phyloP scores from a whole-genome alignment of 2,113 vertebrate species.

The Trematocara zebra region DNA sequence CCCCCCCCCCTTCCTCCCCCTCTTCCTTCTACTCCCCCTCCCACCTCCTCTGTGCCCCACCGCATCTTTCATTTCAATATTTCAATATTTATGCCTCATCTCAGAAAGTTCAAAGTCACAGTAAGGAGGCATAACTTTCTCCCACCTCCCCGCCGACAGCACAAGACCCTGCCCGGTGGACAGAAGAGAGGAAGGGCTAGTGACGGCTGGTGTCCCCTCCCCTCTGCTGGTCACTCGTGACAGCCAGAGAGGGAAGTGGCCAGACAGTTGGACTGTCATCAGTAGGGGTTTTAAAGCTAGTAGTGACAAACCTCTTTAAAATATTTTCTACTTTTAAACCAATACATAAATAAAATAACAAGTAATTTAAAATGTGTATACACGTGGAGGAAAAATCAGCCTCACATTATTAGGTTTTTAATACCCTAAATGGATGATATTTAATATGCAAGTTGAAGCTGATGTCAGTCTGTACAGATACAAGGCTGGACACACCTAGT shows the following conservation, averaged over 20 bases:
- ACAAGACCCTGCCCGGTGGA: slow-evolving; percentile 45
- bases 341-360: neutral
- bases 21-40: slow-evolving; percentile 59
- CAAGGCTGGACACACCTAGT: neutral
- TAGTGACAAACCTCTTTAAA: neutral
- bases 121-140: slow-evolving; percentile 84
- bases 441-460: neutral
- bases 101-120: slow-evolving; percentile 87
- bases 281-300: neutral
- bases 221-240: slow-evolving; percentile 21
- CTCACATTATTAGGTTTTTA: neutral
- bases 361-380: neutral
- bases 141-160: slow-evolving; percentile 29
- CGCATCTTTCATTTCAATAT: slow-evolving; percentile 94
- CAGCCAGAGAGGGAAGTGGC: neutral
- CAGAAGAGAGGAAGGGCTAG: slow-evolving; percentile 21
- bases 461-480: neutral
- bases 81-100: slow-evolving; percentile 93
- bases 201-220: slow-evolving; percentile 33
- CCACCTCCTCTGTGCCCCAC: slow-evolving; percentile 68
- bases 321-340: neutral
- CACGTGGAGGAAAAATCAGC: neutral
- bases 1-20: neutral
- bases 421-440: neutral
- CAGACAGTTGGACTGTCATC: neutral